Evolutionary conservation across 2,113 vertebrate genomes (phyloP).

Genomic region (Percina caprodes): DNA sequence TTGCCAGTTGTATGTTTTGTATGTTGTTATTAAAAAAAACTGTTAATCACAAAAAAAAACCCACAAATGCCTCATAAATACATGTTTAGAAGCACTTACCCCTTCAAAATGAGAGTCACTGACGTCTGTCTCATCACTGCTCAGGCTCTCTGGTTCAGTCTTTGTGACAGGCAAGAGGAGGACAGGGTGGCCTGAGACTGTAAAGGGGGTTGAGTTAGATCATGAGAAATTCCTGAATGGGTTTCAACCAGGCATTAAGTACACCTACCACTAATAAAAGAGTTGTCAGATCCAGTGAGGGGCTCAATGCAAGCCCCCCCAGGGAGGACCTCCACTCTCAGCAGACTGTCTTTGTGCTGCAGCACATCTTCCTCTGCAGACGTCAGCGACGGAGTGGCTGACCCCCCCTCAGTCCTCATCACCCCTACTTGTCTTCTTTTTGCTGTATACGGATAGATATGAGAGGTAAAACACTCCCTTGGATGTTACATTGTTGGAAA

Average conservation of each 20-base stretch:
- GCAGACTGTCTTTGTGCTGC: constrained; percentile 46
- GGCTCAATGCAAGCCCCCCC: constrained; percentile 52
- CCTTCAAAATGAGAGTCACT: constrained; percentile 66
- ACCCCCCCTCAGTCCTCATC: constrained; percentile 36
- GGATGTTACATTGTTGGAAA: neutral
- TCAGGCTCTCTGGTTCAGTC: constrained; percentile 72
- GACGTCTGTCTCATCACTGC: constrained; percentile 69
- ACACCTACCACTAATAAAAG: constrained; percentile 68
- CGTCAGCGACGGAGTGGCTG: constrained; percentile 46
- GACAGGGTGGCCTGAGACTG: constrained; percentile 74
- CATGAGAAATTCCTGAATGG: rapidly evolving
- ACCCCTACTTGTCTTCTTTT: constrained; percentile 60
- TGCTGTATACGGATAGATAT: constrained; percentile 41
- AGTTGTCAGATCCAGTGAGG: constrained; percentile 46
- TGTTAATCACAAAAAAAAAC: no score
- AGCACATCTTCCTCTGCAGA: constrained; percentile 61
- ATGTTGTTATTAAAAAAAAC: no score
- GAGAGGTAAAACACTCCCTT: neutral
- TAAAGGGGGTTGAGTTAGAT: neutral
- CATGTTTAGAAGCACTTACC: constrained; percentile 30
- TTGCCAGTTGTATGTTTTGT: no score
- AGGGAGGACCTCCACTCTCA: constrained; percentile 66
- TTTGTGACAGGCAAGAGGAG: constrained; percentile 72
- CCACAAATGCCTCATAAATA: no score
- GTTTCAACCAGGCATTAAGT: neutral